Evolutionary conservation across 2,113 vertebrate genomes (phyloP).

Genomic region (Cavia aperea): DNA sequence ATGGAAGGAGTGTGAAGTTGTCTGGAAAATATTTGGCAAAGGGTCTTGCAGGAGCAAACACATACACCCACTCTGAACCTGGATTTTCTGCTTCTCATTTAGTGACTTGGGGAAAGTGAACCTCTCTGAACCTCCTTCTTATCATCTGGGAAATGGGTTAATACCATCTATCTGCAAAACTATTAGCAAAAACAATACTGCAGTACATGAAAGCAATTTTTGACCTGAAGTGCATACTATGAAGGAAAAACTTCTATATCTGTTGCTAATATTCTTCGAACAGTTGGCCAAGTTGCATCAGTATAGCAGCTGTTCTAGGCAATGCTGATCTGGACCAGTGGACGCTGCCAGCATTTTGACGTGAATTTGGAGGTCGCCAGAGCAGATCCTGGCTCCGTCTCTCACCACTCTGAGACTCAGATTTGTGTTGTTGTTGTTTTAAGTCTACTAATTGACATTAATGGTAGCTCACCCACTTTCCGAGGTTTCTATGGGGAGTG

Average conservation of each 20-base stretch:
- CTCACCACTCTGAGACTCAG: neutral
- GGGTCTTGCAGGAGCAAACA: neutral
- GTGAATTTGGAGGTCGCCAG: neutral
- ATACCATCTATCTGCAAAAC: neutral
- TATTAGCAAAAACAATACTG: neutral
- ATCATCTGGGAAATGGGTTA: neutral
- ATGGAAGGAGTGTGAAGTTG: neutral
- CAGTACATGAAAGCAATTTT: neutral
- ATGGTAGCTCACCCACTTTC: neutral
- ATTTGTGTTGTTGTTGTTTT: neutral
- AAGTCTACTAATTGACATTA: neutral
- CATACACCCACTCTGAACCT: neutral
- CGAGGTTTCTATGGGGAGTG: neutral
- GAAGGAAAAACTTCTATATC: neutral
- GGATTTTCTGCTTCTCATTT: neutral
- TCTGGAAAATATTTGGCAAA: neutral
- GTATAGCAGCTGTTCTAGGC: neutral
- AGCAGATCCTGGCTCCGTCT: neutral
- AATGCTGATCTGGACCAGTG: neutral
- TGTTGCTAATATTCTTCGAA: neutral
- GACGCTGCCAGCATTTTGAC: neutral
- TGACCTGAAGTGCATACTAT: neutral
- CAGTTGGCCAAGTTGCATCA: neutral
- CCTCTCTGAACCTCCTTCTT: neutral
- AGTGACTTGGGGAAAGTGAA: neutral